phyloP scores from a whole-genome alignment of 2,797 vertebrate genomes.

The Podargus strigoides region DNA sequence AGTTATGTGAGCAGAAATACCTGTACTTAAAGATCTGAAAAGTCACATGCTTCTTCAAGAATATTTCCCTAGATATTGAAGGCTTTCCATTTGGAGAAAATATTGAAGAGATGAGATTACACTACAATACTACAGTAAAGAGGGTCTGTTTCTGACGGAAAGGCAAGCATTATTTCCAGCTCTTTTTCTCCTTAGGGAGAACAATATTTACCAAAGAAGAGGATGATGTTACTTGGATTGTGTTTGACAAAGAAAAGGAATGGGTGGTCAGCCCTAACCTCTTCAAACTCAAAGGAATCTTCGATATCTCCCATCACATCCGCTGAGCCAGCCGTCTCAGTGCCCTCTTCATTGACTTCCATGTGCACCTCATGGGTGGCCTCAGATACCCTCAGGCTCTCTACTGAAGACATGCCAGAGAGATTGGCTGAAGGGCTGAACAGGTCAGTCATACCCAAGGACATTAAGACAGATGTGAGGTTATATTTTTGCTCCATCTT shows the following conservation, averaged over 20 bases:
- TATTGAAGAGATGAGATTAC: background rate
- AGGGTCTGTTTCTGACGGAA: background rate
- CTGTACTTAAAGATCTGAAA: background rate
- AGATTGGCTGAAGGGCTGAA: slow-evolving; percentile 21
- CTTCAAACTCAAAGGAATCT: background rate
- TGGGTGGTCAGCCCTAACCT: slow-evolving; percentile 17
- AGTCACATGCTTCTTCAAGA: background rate
- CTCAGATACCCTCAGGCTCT: background rate
- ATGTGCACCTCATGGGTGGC: background rate
- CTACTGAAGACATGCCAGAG: slow-evolving; percentile 18
- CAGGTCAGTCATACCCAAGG: slow-evolving; percentile 28
- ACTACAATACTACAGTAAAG: background rate
- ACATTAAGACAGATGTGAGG: background rate
- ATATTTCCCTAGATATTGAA: background rate
- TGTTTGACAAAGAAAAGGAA: slow-evolving; percentile 36
- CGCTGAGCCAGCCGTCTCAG: background rate
- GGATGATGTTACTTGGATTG: background rate
- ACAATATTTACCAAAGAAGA: slow-evolving; percentile 15
- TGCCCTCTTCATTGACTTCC: slow-evolving; percentile 26
- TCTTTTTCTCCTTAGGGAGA: background rate
- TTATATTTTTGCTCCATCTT: slow-evolving; percentile 70
- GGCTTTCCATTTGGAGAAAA: background rate
- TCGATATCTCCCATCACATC: background rate
- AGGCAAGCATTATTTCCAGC: background rate
- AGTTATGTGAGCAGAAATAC: background rate